Percentiles rank a stretch among this genome's conserved stretches.
Conservation (phyloP, 2,797 vertebrate species). For the Propithecus deckenii region DNA sequence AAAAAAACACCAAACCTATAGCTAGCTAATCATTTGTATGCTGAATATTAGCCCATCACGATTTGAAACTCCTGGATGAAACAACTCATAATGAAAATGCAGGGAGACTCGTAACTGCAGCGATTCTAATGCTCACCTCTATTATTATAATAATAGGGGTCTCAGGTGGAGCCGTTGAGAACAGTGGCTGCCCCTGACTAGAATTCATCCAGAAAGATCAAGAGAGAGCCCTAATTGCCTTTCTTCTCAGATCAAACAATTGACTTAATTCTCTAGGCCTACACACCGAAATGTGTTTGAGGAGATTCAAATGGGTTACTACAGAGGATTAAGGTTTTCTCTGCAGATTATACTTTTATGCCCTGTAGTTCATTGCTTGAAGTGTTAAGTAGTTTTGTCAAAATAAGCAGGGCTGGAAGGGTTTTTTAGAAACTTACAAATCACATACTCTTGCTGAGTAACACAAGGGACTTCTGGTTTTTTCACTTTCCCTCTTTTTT, state of each 20-base stretch:
- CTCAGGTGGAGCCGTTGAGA: slow-evolving; percentile 74
- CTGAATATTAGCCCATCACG: slow-evolving; percentile 57
- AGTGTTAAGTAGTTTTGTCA: slow-evolving; percentile 78
- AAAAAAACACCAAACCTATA: background rate
- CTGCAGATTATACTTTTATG: slow-evolving; percentile 69
- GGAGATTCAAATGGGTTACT: slow-evolving; percentile 77
- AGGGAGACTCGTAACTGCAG: slow-evolving; percentile 54
- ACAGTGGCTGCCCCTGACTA: slow-evolving; percentile 75
- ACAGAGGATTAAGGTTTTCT: slow-evolving; percentile 67
- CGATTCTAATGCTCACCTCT: slow-evolving; percentile 64
- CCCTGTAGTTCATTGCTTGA: slow-evolving; percentile 68
- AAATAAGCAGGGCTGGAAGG: slow-evolving; percentile 76
- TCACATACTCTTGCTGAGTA: slow-evolving; percentile 65
- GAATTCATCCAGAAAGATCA: slow-evolving; percentile 84
- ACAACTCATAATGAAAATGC: slow-evolving; percentile 54
- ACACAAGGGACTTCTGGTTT: background rate
- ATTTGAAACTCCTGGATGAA: slow-evolving; percentile 65
- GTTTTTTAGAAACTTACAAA: slow-evolving; percentile 75
- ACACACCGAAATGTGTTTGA: slow-evolving; percentile 77
- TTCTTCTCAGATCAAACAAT: slow-evolving; percentile 83
- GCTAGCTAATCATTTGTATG: slow-evolving; percentile 59
- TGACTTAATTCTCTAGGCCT: slow-evolving; percentile 80
- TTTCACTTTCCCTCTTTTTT: background rate
- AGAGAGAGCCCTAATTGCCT: slow-evolving; percentile 83
- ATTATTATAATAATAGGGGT: slow-evolving; percentile 77